Base-by-base conservation (phyloP, 2,888 invertebrate species). In the Lasioglossum villosulum region DNA sequence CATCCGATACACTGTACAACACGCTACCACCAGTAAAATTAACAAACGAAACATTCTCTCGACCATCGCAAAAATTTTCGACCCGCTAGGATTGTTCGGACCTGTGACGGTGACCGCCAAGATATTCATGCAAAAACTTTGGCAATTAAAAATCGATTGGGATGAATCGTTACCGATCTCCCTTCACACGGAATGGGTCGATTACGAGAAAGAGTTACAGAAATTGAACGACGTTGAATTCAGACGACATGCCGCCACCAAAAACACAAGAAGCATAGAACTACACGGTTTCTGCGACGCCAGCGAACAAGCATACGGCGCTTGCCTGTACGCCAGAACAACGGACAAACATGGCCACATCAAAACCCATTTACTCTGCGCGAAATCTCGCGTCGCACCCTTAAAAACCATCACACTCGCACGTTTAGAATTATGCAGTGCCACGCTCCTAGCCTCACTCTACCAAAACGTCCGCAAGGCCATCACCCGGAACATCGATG, bases 81-180 rank as follows among this genome's bases (percentile, higher is more conserved):
- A 84, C 19, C 81, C 84, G 3, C 42, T 78, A 39, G 78, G 75
- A 23, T 16, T 81, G 2, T 34, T 81, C 1, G 78, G 42, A 8
- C 84, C 86, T 0, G 70, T 81, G 1, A 81, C 79, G 2, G 2
- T 82, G 0, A 27, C 4, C 16, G 84, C 87, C 0, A 86, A 89
- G 59, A 42, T n/a, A 0, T 27, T 89, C 0, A 78, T 82, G 77
- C 88, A 87, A n/a, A 48, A 87, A n/a, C 56, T 84, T 4, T 87
- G 83, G 78, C 56, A 66, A 37, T 4, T 72, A 1, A 45, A 82
- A 14, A 0, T 87, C 2, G 48, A 75, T 23, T 88, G 84, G 88
- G 82, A 85, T 14, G 86, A 88, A 56, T 80, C 86, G 0, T 45
- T 88, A 0, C 79, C 86, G 12, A 34, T 4, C 2, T 48, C 27